phyloP scores from a whole-genome alignment of 2,888 invertebrate species.

The Dynastes hyllus region DNA sequence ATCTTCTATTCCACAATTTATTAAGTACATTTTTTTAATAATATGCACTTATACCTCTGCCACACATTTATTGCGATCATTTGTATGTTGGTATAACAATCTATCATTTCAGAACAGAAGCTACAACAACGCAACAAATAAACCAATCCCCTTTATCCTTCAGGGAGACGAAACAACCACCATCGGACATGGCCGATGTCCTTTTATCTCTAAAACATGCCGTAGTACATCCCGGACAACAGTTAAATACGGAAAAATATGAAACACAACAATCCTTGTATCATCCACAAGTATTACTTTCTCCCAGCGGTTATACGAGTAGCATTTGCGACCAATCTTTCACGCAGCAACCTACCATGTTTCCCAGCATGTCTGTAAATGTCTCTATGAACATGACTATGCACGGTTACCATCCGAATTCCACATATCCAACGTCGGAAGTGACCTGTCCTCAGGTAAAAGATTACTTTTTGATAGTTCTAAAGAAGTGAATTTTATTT shows the following conservation, averaged over 20 bases:
- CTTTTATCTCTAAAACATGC: conserved; percentile 90
- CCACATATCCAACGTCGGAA: conserved; percentile 71
- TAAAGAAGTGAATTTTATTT: background rate
- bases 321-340: conserved; percentile 65
- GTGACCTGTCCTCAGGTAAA: conserved; percentile 81
- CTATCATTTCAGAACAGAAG: conserved; percentile 56
- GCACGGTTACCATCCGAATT: conserved; percentile 81
- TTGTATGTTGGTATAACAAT: conserved; percentile 12
- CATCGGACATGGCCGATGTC: conserved; percentile 90
- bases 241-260: conserved; percentile 60
- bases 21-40: too few species aligned
- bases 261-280: conserved; percentile 69
- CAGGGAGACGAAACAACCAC: conserved; percentile 69
- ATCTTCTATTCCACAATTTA: too few species aligned
- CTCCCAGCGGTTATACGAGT: conserved; percentile 71
- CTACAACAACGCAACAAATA: conserved; percentile 48
- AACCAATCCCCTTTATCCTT: conserved; percentile 54
- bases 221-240: conserved; percentile 85
- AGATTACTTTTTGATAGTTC: background rate
- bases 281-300: conserved; percentile 77
- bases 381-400: conserved; percentile 99
- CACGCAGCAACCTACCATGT: conserved; percentile 73
- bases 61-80: too few species aligned
- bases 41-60: too few species aligned
- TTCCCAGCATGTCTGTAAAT: conserved; percentile 94